phyloP scores from a whole-genome alignment of 2,888 invertebrate species.

The Eristalis tenax region DNA sequence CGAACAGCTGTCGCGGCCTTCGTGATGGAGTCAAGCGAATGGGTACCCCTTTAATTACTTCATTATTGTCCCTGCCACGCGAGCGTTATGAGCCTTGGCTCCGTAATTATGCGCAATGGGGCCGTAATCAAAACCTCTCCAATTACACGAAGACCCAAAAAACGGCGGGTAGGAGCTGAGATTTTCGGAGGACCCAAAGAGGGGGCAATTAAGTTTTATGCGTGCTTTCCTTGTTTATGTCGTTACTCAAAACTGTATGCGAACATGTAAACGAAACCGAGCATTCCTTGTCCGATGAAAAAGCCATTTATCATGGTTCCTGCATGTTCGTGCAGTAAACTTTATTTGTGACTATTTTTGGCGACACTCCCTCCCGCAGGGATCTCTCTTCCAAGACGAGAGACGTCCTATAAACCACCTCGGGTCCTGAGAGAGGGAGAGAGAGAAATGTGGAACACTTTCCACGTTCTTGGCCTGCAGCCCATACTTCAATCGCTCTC shows the following conservation, averaged over 20 bases:
- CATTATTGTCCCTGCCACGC: neutral
- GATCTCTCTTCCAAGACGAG: too few species aligned
- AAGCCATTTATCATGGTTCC: constrained; percentile 25
- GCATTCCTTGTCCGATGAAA: neutral
- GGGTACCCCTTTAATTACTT: neutral
- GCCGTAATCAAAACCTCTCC: neutral
- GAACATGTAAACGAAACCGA: neutral
- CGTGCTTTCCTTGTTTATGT: constrained; percentile 49
- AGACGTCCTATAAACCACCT: constrained; percentile 19
- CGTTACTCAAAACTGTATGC: constrained; percentile 33
- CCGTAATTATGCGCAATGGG: neutral
- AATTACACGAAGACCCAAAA: neutral
- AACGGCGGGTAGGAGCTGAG: neutral
- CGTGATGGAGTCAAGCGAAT: neutral
- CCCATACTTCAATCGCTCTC: neutral
- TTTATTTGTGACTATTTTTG: constrained; percentile 23
- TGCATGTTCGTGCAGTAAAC: constrained; percentile 36
- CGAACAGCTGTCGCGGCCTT: neutral
- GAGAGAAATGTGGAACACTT: neutral
- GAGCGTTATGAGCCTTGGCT: neutral
- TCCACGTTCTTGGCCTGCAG: neutral
- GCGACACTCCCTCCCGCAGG: neutral
- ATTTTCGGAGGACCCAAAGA: constrained; percentile 25
- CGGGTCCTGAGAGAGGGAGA: neutral
- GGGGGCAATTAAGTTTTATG: constrained; percentile 37